Conservation (phyloP, 1,140 invertebrate species). For the Helicoverpa armigera region DNA sequence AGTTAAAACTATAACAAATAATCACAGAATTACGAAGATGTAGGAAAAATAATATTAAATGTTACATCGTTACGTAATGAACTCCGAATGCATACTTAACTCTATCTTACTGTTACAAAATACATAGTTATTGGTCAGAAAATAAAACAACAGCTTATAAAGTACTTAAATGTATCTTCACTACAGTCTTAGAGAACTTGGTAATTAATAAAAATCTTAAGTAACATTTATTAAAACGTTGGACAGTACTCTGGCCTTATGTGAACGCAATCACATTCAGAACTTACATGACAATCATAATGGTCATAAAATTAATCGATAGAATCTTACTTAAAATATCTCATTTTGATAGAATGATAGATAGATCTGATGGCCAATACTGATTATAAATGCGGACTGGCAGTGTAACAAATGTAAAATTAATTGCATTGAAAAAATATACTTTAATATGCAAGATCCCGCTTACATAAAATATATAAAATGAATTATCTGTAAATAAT, state of each 20-base stretch:
- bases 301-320: constrained; percentile 55
- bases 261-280: constrained; percentile 37
- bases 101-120: constrained; percentile 76
- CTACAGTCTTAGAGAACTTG: constrained; percentile 70
- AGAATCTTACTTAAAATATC: constrained; percentile 38
- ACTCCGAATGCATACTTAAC: constrained; percentile 73
- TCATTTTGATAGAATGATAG: constrained; percentile 18
- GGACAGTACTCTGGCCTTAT: constrained; percentile 48
- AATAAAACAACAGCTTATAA: constrained; percentile 78
- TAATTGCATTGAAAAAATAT: constrained; percentile 55
- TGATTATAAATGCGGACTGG: constrained; percentile 63
- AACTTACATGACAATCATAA: constrained; percentile 50
- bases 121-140: constrained; percentile 82
- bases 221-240: constrained; percentile 41
- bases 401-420: constrained; percentile 59
- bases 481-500: constrained; percentile 54
- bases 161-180: constrained; percentile 70
- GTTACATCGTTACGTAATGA: constrained; percentile 76
- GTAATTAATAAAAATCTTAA: constrained; percentile 55
- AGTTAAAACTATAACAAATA: constrained; percentile 81
- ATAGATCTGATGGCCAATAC: constrained; percentile 47
- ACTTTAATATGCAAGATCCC: constrained; percentile 70
- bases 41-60: constrained; percentile 73
- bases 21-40: constrained; percentile 84
- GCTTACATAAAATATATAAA: constrained; percentile 66